Evolutionary conservation across 1,140 invertebrate genomes (phyloP), one percentile per base, ranked within the genome.

Genomic region (Zeugodacus cucurbitae): DNA sequence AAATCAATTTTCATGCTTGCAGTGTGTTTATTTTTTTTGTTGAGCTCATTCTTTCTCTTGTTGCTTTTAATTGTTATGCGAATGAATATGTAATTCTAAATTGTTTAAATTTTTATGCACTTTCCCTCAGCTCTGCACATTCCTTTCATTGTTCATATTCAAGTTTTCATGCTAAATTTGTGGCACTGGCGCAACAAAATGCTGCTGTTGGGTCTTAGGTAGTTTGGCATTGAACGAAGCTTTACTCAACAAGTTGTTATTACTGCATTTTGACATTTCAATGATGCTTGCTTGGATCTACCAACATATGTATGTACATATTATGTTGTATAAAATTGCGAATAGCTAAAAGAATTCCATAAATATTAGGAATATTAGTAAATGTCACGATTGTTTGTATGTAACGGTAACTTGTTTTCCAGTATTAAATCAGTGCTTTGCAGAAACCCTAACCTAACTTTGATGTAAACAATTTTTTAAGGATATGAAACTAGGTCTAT

Each of bases 171-270:
- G 10, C 29, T 26, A 67, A 67, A 14, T 17, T 67, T 67, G 26
- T 32, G 29, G 32, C 22, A n/a, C 59, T 26, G 26, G 59, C 22
- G 59, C 26, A 62, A 29, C n/a, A n/a, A 26, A 29, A 11, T 54
- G 48, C 48, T 20, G 48, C 2, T 54, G 48, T 54, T 54, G 20
- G n/a, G 29, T 22, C 34, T 74, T 74, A 1, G 64, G 14, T 32
- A 37, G 34, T 20, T 74, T 14, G 67, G 34, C 67, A 74, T 74
- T 74, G 34, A 37, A 74, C 34, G 17, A 34, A 22, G 67, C 67
- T 74, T 74, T 37, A 22, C 67, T 74, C 67, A 74, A 74, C 67
- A 74, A 74, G 67, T 74, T 74, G 67, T 74, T 74, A 6, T 74
- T 41, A 41, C 32, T 32, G 1, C 32, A 74, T 2, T 41, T 41